Evolutionary conservation across 1,140 invertebrate species (phyloP).

Genomic region (Oryctes rhinoceros): DNA sequence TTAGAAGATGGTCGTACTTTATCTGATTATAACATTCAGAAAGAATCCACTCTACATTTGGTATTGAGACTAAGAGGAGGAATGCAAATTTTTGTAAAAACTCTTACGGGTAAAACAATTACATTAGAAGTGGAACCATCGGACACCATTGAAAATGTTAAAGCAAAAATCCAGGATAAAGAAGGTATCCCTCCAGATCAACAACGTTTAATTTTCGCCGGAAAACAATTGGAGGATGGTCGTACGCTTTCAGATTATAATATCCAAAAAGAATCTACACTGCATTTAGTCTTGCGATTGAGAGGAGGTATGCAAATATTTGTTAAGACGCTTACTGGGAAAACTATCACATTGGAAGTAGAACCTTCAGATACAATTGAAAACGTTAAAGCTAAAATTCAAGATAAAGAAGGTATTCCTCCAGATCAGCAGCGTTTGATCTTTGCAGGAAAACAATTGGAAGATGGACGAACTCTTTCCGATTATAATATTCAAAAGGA

Average conservation of each 20-base stretch:
- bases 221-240: slow-evolving; percentile 76
- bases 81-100: slow-evolving; percentile 81
- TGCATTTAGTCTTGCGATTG: slow-evolving; percentile 71
- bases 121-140: slow-evolving; percentile 78
- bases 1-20: slow-evolving; percentile 71
- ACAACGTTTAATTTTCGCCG: slow-evolving; percentile 70
- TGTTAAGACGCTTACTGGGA: slow-evolving; percentile 79
- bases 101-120: slow-evolving; percentile 81
- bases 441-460: slow-evolving; percentile 78
- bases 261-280: slow-evolving; percentile 78
- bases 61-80: slow-evolving; percentile 70
- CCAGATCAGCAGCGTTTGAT: slow-evolving; percentile 76
- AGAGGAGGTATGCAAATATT: slow-evolving; percentile 78
- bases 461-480: slow-evolving; percentile 71
- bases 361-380: slow-evolving; percentile 81
- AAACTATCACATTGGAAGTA: slow-evolving; percentile 82
- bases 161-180: slow-evolving; percentile 82
- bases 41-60: slow-evolving; percentile 80
- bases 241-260: slow-evolving; percentile 72
- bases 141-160: slow-evolving; percentile 81
- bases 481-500: slow-evolving; percentile 79
- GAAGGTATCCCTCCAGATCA: slow-evolving; percentile 73
- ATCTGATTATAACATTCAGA: slow-evolving; percentile 76
- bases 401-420: slow-evolving; percentile 74
- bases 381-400: slow-evolving; percentile 82